These are phyloP conservation scores for Pherbina coryleti DNA, from an alignment of 2,888 invertebrate genomes.

Conservation along the genomic window DNA sequence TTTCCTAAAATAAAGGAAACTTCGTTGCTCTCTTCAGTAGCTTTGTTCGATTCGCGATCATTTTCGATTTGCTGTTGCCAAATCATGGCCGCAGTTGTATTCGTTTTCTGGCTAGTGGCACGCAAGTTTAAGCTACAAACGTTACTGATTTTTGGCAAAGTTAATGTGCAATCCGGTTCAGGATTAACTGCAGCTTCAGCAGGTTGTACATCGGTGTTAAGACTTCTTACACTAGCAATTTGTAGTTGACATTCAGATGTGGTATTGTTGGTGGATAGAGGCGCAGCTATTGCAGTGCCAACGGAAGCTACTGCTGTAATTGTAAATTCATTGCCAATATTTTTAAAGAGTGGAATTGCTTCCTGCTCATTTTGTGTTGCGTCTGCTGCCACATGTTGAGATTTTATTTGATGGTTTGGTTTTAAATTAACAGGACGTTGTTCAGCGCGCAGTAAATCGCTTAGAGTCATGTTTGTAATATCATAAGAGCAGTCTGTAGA, in stretches of 20 bases:
- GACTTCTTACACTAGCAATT: constrained; percentile 49
- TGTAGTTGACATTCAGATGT: constrained; percentile 40
- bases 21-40: constrained; percentile 45
- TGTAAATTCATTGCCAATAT: constrained; percentile 48
- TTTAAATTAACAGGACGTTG: constrained; percentile 31
- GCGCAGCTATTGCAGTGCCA: constrained; percentile 9
- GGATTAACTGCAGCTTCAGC: neutral
- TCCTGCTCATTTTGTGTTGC: neutral
- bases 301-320: constrained; percentile 52
- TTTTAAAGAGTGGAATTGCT: constrained; percentile 44
- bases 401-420: neutral
- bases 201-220: constrained; percentile 31
- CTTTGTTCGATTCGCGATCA: constrained; percentile 43
- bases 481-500: neutral
- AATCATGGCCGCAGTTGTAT: constrained; percentile 15
- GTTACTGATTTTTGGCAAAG: constrained; percentile 47
- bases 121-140: constrained; percentile 47
- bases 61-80: constrained; percentile 47
- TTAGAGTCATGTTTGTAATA: constrained; percentile 33
- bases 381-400: neutral
- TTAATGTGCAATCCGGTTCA: neutral
- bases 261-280: neutral
- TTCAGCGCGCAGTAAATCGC: constrained; percentile 41
- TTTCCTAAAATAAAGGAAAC: constrained; percentile 44
- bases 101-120: neutral